phyloP scores from a whole-genome alignment of 2,113 vertebrate species.

The Charina bottae region DNA sequence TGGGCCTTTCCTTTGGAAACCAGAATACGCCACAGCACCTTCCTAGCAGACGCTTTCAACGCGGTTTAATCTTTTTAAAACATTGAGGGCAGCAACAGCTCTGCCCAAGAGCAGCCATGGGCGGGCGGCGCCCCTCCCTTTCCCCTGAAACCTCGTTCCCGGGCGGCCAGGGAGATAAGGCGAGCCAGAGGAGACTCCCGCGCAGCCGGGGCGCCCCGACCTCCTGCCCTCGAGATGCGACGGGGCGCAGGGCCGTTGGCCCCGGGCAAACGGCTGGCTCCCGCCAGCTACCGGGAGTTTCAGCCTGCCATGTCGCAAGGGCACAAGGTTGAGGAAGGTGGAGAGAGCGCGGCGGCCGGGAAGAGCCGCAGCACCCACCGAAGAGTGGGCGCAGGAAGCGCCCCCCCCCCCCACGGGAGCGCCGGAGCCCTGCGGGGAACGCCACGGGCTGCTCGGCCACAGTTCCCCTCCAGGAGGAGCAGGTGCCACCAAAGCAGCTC shows the following conservation, averaged over 20 bases:
- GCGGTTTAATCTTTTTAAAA: not conserved
- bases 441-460: not conserved
- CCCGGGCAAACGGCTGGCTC: not conserved
- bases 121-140: not conserved
- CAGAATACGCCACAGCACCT: not conserved
- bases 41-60: not conserved
- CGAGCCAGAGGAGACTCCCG: not conserved
- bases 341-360: not conserved
- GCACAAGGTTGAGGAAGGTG: not conserved
- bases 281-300: not conserved
- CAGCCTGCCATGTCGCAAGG: not conserved
- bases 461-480: not conserved
- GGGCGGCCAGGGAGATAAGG: conserved; percentile 23
- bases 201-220: not conserved
- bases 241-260: not conserved
- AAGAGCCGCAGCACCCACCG: not conserved
- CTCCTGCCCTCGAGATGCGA: not conserved
- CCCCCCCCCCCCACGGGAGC: not conserved
- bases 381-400: not conserved
- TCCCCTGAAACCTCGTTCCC: not conserved
- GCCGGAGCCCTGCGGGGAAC: not conserved
- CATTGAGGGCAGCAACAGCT: not conserved
- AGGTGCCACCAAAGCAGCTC: not conserved
- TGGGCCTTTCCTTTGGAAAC: not conserved
- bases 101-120: conserved; percentile 5